Conservation (phyloP, 2,888 invertebrate genomes). For the Dasysyrphus tricinctus region DNA sequence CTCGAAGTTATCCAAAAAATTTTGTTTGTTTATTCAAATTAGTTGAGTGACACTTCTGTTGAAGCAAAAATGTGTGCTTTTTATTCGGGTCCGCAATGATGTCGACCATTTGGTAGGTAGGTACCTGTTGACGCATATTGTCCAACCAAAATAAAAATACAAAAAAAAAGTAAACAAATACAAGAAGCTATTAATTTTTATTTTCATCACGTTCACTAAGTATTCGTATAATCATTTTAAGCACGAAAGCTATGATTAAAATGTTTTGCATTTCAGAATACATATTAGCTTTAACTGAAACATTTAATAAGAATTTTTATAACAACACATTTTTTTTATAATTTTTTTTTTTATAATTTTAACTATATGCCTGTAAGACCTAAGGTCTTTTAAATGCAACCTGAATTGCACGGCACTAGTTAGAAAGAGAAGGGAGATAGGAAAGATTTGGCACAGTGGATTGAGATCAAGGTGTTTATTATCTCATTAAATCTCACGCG, state of each 20-base stretch:
- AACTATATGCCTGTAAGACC: too few species aligned
- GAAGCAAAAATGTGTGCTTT: constrained; percentile 2
- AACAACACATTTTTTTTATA: constrained; percentile 13
- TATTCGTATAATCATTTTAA: constrained; percentile 19
- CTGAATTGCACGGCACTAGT: too few species aligned
- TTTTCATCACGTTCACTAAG: constrained; percentile 31
- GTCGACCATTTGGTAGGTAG: not conserved
- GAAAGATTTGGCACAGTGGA: too few species aligned
- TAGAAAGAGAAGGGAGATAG: too few species aligned
- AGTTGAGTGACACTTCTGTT: constrained; percentile 4
- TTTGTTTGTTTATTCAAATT: constrained; percentile 27
- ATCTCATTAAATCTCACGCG: too few species aligned
- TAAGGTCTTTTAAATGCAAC: too few species aligned
- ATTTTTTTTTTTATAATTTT: too few species aligned
- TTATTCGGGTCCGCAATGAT: not conserved
- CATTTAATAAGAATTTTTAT: constrained; percentile 21
- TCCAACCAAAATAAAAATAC: not conserved
- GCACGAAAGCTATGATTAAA: constrained; percentile 30
- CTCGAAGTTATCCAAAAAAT: not conserved
- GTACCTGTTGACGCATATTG: constrained; percentile 25
- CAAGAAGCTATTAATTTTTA: constrained; percentile 26
- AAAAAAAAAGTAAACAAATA: constrained; percentile 13
- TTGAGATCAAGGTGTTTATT: too few species aligned
- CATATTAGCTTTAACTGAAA: not conserved
- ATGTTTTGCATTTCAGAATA: constrained; percentile 24